Evolutionary conservation across 30 jellyfish, hydroid and myxozoan genomes (phyloP).

Genomic region (Hydractinia symbiolongicarpus): DNA sequence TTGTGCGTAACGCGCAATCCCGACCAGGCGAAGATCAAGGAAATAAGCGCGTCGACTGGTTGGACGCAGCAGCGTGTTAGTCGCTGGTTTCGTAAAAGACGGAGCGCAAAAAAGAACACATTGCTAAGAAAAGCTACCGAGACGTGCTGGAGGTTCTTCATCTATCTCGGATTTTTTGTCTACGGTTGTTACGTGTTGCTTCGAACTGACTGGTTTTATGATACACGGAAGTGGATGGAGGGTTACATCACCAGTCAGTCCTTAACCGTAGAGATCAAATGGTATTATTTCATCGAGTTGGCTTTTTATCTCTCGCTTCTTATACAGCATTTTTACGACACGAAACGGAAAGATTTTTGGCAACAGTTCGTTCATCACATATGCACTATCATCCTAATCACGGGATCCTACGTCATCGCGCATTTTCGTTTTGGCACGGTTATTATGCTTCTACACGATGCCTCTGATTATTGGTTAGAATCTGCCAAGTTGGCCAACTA

Average conservation of each 20-base stretch:
- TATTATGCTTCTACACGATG: constrained; percentile 81
- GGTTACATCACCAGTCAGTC: constrained; percentile 65
- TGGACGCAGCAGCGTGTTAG: constrained; percentile 69
- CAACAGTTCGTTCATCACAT: constrained; percentile 93
- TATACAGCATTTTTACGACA: constrained; percentile 64
- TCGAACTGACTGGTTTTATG: constrained; percentile 72
- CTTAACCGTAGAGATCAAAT: constrained; percentile 49
- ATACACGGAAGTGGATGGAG: constrained; percentile 39
- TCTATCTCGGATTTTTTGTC: constrained; percentile 37
- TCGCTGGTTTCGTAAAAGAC: constrained; percentile 83
- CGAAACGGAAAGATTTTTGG: constrained; percentile 91
- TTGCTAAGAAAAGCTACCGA: constrained; percentile 82
- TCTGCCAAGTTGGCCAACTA: constrained; percentile 95
- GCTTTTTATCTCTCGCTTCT: constrained; percentile 67
- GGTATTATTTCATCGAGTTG: constrained; percentile 70
- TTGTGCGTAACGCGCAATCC: constrained; percentile 51
- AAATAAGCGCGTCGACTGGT: constrained; percentile 76
- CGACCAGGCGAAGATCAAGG: constrained; percentile 42
- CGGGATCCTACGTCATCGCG: constrained; percentile 63
- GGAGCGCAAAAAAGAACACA: constrained; percentile 39
- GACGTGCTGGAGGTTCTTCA: constrained; percentile 84
- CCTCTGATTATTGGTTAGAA: constrained; percentile 94
- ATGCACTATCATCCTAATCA: constrained; percentile 57
- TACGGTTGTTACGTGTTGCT: constrained; percentile 27
- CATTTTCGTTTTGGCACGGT: constrained; percentile 87